Evolutionary conservation across 1,140 invertebrate genomes (phyloP).

Genomic region (Hycleus phaleratus): DNA sequence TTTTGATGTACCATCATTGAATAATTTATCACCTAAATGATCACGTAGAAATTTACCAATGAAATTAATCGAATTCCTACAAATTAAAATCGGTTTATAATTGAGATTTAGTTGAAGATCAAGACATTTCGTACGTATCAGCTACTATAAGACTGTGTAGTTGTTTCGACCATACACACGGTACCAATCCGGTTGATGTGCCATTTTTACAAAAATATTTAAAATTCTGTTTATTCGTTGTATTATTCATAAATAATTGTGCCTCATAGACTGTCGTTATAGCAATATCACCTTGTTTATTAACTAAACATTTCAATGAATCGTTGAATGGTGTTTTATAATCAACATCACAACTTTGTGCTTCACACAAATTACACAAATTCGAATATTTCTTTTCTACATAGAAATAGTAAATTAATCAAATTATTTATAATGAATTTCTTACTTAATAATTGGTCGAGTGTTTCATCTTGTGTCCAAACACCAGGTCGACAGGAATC

Average conservation of each 20-base stretch:
- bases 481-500: conserved; percentile 57
- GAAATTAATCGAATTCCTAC: not conserved
- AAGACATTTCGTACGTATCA: conserved; percentile 43
- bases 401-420: conserved; percentile 14
- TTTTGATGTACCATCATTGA: not conserved
- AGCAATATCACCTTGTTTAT: conserved; percentile 46
- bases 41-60: conserved; percentile 4
- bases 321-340: conserved; percentile 23
- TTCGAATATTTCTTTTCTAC: conserved; percentile 45
- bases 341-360: conserved; percentile 15
- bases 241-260: conserved; percentile 28
- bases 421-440: not conserved
- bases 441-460: conserved; percentile 51
- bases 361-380: conserved; percentile 45
- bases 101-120: no score
- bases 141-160: conserved; percentile 49
- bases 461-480: conserved; percentile 48
- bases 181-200: conserved; percentile 33
- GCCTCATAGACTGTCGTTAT: conserved; percentile 43
- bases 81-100: no score
- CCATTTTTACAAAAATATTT: conserved; percentile 60
- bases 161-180: conserved; percentile 53
- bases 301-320: conserved; percentile 47
- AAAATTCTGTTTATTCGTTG: conserved; percentile 16
- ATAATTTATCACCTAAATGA: not conserved